Evolutionary conservation across 2,888 invertebrate genomes (phyloP), one percentile per base, ranked within the genome.

Genomic region (Acronicta leporina): DNA sequence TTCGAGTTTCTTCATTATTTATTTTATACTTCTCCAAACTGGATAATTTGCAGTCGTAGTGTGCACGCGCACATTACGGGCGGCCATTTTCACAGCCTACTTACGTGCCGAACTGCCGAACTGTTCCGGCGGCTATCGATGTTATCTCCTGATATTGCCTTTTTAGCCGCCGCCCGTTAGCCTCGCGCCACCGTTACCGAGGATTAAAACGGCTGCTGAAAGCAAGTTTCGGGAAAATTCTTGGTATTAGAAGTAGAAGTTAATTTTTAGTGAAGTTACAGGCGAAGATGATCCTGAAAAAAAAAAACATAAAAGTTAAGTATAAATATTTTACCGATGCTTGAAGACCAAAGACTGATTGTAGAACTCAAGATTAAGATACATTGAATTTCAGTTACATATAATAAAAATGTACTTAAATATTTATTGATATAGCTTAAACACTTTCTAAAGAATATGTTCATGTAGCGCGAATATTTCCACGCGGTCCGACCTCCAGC

Each of bases 111-210:
- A 75, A 68, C 68, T 72, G 82, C 76, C 70, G 74, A 77, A 69
- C 70, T 70, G 75, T 71, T 69, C 71, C 67, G 67, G 30, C 68
- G 69, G 68, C 73, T 74, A 75, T 77, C 77, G 79, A 83, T 83
- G 82, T 70, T 82, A 87, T 86, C 85, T 80, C 73, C 74, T 77
- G 79, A 84, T 87, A 85, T 84, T 82, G 82, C 81, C 86, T 81
- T 82, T 84, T 84, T 83, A 80, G 80, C 79, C 68, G 66, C 69
- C 74, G 64, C 69, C 80, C 80, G 80, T 81, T 81, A 81, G 68
- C 74, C 65, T 65, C 55, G 63, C 40, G 41, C 60, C n/a, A n/a
- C n/a, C 60, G 63, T 77, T 77, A 70, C 61, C 30, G 48, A 55
- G 66, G 73, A 73, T 75, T 75, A 77, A 71, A 77, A 68, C 45